Percentiles rank a stretch among this genome's conserved stretches.
Evolutionary conservation across 1,140 invertebrate genomes (phyloP).

Genomic region (Bactericera cockerelli): DNA sequence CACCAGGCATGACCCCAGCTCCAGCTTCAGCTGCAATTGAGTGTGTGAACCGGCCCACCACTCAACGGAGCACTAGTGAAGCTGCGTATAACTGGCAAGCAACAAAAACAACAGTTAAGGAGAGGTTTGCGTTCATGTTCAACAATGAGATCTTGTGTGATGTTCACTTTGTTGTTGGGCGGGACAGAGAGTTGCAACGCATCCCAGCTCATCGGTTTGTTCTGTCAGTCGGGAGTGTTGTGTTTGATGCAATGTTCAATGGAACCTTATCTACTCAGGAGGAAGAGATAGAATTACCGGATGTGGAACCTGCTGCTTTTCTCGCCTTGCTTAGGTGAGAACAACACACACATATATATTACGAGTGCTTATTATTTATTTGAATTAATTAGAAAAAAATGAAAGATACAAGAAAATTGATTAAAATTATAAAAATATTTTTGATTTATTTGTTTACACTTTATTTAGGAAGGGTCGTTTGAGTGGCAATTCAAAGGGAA

Average conservation of each 20-base stretch:
- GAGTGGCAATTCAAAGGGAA: too few species aligned
- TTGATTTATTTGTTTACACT: conserved; percentile 17
- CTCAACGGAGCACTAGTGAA: not conserved
- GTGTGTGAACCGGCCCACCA: too few species aligned
- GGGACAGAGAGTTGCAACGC: conserved; percentile 46
- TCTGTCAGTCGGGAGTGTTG: conserved; percentile 61
- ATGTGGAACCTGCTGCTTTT: conserved; percentile 67
- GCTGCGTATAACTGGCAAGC: conserved; percentile 10
- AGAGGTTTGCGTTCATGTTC: conserved; percentile 59
- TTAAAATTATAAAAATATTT: too few species aligned
- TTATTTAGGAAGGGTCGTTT: conserved; percentile 16
- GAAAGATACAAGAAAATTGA: too few species aligned
- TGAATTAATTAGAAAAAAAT: too few species aligned
- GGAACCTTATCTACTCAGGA: conserved; percentile 48
- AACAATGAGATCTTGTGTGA: conserved; percentile 68
- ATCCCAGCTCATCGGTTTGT: conserved; percentile 77
- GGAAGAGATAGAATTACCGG: conserved; percentile 61
- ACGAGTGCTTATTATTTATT: too few species aligned
- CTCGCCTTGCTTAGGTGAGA: conserved; percentile 44
- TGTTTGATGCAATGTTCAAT: conserved; percentile 82
- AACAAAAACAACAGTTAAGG: conserved; percentile 23
- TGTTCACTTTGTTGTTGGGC: conserved; percentile 63
- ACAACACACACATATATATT: too few species aligned
- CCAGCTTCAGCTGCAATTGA: too few species aligned
- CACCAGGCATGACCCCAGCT: too few species aligned